Base-by-base conservation (phyloP, 2,888 invertebrate species). In the Heteropelma amictum region DNA sequence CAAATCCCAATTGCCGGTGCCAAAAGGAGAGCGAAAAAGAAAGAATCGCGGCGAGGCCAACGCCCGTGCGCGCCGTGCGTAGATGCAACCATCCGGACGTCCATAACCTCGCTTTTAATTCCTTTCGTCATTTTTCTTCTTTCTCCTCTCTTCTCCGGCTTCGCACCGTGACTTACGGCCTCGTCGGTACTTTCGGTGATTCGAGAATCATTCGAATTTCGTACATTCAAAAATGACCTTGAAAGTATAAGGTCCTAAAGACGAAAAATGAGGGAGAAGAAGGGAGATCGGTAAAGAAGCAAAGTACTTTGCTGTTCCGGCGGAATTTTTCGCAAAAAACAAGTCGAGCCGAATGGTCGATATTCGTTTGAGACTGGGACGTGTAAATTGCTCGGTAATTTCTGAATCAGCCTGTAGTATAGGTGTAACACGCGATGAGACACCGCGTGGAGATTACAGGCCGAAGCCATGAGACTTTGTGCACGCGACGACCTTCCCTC, bases 401-500 rank as follows among this genome's bases (percentile, higher is more conserved):
- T 63, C 51, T 68, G 76, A 72, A 76, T 58, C 71, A 38, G 30
- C 56, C 63, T 64, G 68, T 68, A 68, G 45, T 47, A n/a, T n/a
- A 72, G 63, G 68, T 76, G 72, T 72, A 72, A 64, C 76, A 68
- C 76, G 76, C 71, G 68, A 72, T 76, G 53, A 21, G 60, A 47
- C 69, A 76, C 54, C 56, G 77, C 76, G 77, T 79, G 79, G 51
- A 68, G 49, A 83, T 82, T 82, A 49, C 23, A 80, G 83, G 82
- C 78, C 78, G 80, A 80, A 81, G 83, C 81, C 81, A 83, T 81
- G 83, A 80, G 83, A 86, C 83, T 80, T 77, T 74, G 81, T 82
- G 83, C 87, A 86, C 85, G 87, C 87, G 84, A 87, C 84, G 85
- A 84, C 82, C 86, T 84, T 86, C 86, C 87, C 87, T 87, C 83